Conservation (phyloP, 2,797 vertebrate species). For the Taeniopygia guttata region DNA sequence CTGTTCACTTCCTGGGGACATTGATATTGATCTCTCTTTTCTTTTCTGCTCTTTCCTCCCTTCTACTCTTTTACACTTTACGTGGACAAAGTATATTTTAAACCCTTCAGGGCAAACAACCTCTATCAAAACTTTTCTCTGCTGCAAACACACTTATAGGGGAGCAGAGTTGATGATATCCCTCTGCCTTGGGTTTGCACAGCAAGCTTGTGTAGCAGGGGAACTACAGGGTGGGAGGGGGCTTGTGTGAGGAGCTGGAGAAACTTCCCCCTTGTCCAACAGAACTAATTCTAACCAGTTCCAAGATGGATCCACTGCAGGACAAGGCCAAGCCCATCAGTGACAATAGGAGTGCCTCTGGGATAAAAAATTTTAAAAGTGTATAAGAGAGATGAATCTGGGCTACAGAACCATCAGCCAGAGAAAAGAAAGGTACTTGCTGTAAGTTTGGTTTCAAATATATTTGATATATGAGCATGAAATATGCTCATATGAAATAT, state of each 20-base stretch:
- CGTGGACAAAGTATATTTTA: not conserved
- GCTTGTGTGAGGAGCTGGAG: not conserved
- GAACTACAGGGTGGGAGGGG: not conserved
- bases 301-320: not conserved
- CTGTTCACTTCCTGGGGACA: constrained; percentile 33
- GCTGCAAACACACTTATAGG: not conserved
- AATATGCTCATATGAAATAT: no score
- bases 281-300: not conserved
- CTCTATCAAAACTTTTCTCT: not conserved
- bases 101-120: not conserved
- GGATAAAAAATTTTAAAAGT: not conserved
- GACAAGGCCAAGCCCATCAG: not conserved
- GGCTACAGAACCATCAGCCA: not conserved
- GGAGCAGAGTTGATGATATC: not conserved
- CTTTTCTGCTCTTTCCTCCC: not conserved
- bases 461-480: not conserved
- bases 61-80: not conserved
- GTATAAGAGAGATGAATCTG: not conserved
- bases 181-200: not conserved
- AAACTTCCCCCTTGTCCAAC: not conserved
- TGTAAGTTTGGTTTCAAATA: not conserved
- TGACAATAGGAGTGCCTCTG: not conserved
- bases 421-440: not conserved
- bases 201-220: not conserved
- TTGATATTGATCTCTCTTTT: constrained; percentile 10